Conservation (phyloP, 2,113 vertebrate genomes). For the Collichthys lucidus region DNA sequence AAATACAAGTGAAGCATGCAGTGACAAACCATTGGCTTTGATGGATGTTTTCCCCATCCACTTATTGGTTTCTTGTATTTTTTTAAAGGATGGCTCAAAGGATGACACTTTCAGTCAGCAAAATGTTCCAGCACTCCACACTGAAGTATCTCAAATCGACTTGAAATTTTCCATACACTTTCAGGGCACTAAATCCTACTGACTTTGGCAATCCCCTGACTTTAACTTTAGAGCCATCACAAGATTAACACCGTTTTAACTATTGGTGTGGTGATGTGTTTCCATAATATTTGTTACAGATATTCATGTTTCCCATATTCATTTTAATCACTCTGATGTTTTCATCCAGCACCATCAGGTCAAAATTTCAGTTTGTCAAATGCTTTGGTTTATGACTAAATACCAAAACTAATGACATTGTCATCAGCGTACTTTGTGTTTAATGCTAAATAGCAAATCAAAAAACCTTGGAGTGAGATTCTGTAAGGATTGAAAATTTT, state of each 20-base stretch:
- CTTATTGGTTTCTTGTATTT: constrained; percentile 5
- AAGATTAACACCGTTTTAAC: neutral
- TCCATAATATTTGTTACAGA: neutral
- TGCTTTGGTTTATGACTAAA: neutral
- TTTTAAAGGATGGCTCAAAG: neutral
- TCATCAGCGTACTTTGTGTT: neutral
- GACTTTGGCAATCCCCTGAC: neutral
- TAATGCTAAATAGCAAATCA: neutral
- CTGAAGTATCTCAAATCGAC: neutral
- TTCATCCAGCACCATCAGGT: neutral
- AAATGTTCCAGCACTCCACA: neutral
- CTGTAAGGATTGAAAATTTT: too few relatives aligned
- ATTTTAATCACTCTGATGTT: neutral
- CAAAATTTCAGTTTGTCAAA: neutral
- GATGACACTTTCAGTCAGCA: neutral
- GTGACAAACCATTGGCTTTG: constrained; percentile 32
- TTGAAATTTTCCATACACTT: neutral
- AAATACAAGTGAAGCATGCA: constrained; percentile 32
- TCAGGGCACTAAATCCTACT: neutral
- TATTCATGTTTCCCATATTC: neutral
- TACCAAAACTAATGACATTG: neutral
- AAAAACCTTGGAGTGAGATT: too few relatives aligned
- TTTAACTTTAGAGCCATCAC: neutral
- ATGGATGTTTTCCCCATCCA: constrained; percentile 8
- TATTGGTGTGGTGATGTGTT: neutral